Evolutionary conservation across 1,140 invertebrate genomes (phyloP), one percentile per base, ranked within the genome.

Genomic region (Zaprionus davidi): DNA sequence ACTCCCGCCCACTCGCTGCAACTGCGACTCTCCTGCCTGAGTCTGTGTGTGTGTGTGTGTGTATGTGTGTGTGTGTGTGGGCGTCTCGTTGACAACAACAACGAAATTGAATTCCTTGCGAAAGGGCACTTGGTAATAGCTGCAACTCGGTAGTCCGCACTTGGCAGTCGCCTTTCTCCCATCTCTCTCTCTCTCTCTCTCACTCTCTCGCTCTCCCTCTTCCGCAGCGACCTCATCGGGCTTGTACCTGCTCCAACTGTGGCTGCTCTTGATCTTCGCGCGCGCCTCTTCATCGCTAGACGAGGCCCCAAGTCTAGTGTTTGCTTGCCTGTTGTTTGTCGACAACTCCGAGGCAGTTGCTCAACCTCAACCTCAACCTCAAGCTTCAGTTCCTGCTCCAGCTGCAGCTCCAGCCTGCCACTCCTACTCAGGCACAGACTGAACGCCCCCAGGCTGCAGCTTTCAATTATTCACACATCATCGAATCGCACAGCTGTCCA

Each of bases 391-490:
- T 34, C 36, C 60, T 15, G 15, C 28, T 53, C 1, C 36, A 60
- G 24, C 38, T 55, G 22, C 34, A 51, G 31, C 34, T 38, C 34
- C 65, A 58, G 34, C 6, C 38, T 38, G 56, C 22, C 9, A 15
- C 15, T 46, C 41, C 41, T 46, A 17, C 41, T 46, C n/a, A 17
- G 9, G 34, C 78, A 74, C 53, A 28, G 68, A 17, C 34, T 34
- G 13, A 46, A 69, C 71, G 65, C 71, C 71, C 79, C 70, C 81
- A 66, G 76, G 46, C 60, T 69, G 81, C 76, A 71, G 70, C 80
- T 78, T 79, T 82, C 79, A 86, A 86, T 88, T 86, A 83, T 86
- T 86, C 84, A 83, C 83, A 87, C 83, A 83, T 87, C 74, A 85
- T 85, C 68, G 72, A 82, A 79, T 64, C 53, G 26, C 36, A 57